Percentiles rank a stretch among this genome's conserved stretches.
Evolutionary conservation across 2,888 invertebrate species (phyloP).

Genomic region (Drosophila melanosoma): DNA sequence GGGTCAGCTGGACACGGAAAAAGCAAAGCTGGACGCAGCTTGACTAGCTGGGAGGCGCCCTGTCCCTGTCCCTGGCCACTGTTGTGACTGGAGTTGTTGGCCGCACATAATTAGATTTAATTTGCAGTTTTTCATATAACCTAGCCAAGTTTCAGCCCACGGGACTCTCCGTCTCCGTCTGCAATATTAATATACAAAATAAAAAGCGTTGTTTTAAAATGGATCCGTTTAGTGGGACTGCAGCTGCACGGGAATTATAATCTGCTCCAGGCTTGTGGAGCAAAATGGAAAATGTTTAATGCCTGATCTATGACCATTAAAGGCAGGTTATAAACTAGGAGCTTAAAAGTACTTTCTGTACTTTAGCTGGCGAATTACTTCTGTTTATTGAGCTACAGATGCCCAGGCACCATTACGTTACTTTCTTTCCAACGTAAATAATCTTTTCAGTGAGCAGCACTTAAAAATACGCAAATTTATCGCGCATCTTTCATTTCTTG

Average conservation of each 20-base stretch:
- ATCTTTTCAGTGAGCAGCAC: constrained; percentile 53
- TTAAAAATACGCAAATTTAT: constrained; percentile 67
- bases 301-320: constrained; percentile 44
- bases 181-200: constrained; percentile 35
- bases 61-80: constrained; percentile 2
- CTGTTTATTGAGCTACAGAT: constrained; percentile 34
- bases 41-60: constrained; percentile 20
- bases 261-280: constrained; percentile 12
- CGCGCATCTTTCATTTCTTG: constrained; percentile 55
- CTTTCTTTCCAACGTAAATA: constrained; percentile 52
- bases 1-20: constrained; percentile 75
- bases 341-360: constrained; percentile 21
- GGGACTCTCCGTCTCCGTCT: constrained; percentile 2
- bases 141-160: constrained; percentile 11
- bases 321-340: constrained; percentile 27
- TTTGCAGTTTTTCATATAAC: constrained; percentile 56
- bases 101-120: constrained; percentile 78
- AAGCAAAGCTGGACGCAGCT: constrained; percentile 38
- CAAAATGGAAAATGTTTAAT: background rate
- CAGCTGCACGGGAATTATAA: constrained; percentile 30
- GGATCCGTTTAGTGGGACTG: constrained; percentile 47
- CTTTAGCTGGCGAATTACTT: constrained; percentile 28
- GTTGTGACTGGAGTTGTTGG: constrained; percentile 43
- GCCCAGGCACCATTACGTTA: constrained; percentile 19
- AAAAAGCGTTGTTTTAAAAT: constrained; percentile 50